Evolutionary conservation across 1,140 invertebrate species (phyloP), one percentile per base, ranked within the genome.

Genomic region (Drosophila auraria): DNA sequence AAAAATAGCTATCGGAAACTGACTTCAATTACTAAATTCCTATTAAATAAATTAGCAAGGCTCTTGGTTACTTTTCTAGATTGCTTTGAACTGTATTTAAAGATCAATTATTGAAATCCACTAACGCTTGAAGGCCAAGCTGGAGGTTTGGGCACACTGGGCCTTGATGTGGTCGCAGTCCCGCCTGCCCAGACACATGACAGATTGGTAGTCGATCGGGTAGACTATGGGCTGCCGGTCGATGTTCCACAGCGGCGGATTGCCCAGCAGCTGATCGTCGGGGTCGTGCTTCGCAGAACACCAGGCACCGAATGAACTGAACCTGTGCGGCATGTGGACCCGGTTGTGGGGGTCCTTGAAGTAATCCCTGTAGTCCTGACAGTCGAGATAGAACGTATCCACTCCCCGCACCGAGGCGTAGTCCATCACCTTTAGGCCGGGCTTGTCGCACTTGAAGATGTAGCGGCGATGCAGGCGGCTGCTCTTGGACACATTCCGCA

Each of bases 311-410:
- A 60, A 45, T 0, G 42, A 11, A 0, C 51, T 59, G 33, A 91
- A 91, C 2, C 20, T 42, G 0, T 1, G 1, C 0, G 87, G 84
- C 5, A 38, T 47, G 47, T 61, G 70, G 11, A 91, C 17, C 15
- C 76, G 81, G 5, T 74, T 54, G 17, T 64, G 30, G 0, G 90
- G 64, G 56, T 92, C 90, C 5, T 61, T 80, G 64, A 74, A 86
- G 25, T 81, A 83, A 50, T 92, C 90, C 15, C 90, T 78, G 53
- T 74, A 64, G n/a, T 78, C 47, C 59, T 91, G 90, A 27, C 83
- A 86, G 7, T 78, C 73, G 11, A 83, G 49, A 42, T 86, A 91
- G 54, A 86, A 91, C 14, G 50, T 33, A 45, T 91, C 87, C 20
- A 83, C 23, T 15, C 25, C 38, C 1, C 23, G 20, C 8, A 44